These are phyloP conservation scores for Brachyhypopomus gauderio DNA, from an alignment of 2,113 vertebrate species.

Conservation along the genomic window DNA sequence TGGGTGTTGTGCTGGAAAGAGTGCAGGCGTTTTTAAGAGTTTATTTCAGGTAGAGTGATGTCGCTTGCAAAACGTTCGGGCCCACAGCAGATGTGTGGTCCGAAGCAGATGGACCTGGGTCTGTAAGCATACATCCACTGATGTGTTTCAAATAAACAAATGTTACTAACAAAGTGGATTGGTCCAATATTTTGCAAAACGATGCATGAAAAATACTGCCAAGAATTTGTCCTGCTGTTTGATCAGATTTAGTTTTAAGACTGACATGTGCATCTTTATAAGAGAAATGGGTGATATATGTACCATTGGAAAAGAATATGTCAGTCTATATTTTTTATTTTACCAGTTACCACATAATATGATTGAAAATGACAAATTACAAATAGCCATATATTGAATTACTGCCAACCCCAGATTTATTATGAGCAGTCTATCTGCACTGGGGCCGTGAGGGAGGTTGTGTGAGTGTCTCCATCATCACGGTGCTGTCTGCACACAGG, in stretches of 20 bases:
- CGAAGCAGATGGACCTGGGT: too few species aligned
- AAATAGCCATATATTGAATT: constrained; percentile 6
- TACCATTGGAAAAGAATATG: neutral
- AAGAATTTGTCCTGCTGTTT: neutral
- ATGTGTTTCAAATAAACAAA: too few species aligned
- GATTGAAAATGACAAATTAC: constrained; percentile 20
- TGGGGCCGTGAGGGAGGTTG: neutral
- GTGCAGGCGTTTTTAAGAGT: too few species aligned
- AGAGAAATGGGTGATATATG: neutral
- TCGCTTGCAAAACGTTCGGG: too few species aligned
- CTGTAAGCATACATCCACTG: too few species aligned
- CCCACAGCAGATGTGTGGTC: too few species aligned
- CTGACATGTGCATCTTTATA: neutral
- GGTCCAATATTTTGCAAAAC: neutral
- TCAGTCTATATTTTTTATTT: constrained; percentile 1
- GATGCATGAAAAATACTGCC: neutral
- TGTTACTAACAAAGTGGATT: too few species aligned
- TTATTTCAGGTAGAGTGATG: too few species aligned
- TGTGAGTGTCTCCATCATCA: neutral
- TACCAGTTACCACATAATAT: constrained; percentile 6
- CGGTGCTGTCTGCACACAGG: constrained; percentile 1
- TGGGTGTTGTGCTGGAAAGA: too few species aligned
- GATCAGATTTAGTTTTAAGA: neutral
- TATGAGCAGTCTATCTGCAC: neutral
- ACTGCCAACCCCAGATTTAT: constrained; percentile 15